Base-by-base conservation (phyloP, 2,113 vertebrate species). In the Sceloporus undulatus region DNA sequence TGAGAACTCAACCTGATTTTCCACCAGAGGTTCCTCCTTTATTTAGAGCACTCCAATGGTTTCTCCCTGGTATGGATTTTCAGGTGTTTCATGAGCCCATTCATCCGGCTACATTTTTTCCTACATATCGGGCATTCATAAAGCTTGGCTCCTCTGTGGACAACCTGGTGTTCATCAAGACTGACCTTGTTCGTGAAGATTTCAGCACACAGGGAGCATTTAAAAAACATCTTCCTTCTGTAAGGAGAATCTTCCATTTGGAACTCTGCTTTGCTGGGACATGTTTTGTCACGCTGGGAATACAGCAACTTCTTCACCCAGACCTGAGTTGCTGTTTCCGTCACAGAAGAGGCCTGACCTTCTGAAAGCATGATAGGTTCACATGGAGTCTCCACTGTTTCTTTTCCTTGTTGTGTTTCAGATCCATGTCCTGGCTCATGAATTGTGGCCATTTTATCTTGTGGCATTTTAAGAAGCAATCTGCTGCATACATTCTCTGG, bases 301-400 rank as follows among this genome's bases (percentile, higher is more conserved):
- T 82, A 82, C 38, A 27, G 27, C 18, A 82, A 82, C 62, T 16
- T 66, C 66, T 82, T 42, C 11, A 82, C 80, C 62, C 80, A 82
- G n/a, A 40, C 3, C 13, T 40, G 38, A 1, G 21, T 42, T 4
- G 23, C 9, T 5, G 62, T 40, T 21, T 9, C 80, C 5, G 3
- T 40, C 25, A 2, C 6, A 21, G 80, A 29, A 3, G 29, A 48
- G 48, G 5, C 16, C 11, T 29, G 62, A 42, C 23, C 21, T 66
- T 82, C 80, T 27, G 25, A 40, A 42, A 82, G 80, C 62, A 16
- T 65, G 62, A 82, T 82, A 21, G 80, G 38, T 11, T 82, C 23
- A 3, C 14, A 42, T 68, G 13, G 80, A 4, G 38, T 66, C 38
- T 23, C 3, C 56, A 21, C 56, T 0, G 34, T 25, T 5, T 42